Conservation (phyloP, 2,797 vertebrate species). For the Mycteria americana region DNA sequence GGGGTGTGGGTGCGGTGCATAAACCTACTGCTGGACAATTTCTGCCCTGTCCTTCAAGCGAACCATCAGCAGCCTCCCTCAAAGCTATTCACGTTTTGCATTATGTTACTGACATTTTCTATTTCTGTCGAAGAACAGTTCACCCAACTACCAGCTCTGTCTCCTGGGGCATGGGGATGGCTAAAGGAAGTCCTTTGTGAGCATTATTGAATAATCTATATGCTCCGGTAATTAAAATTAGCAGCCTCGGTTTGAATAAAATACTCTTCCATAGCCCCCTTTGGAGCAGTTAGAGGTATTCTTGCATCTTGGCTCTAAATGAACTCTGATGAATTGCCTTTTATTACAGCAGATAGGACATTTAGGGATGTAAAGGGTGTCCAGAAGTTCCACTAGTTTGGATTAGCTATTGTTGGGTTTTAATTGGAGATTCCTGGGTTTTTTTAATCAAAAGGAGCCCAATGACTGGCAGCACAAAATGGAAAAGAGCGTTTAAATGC, state of each 20-base stretch:
- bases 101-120: background rate
- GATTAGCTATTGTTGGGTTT: background rate
- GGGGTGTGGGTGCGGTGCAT: background rate
- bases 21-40: no score
- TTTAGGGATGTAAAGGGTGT: slow-evolving; percentile 48
- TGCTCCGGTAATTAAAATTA: slow-evolving; percentile 55
- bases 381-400: background rate
- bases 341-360: slow-evolving; percentile 32
- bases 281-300: slow-evolving; percentile 59
- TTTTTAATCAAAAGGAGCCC: background rate
- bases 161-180: background rate
- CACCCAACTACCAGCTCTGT: background rate
- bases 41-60: background rate
- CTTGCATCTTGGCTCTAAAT: slow-evolving; percentile 33
- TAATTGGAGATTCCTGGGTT: background rate
- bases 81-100: rapidly evolving
- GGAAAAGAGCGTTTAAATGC: background rate
- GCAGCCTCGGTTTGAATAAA: slow-evolving; percentile 48
- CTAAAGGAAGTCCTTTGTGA: slow-evolving; percentile 7
- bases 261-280: slow-evolving; percentile 41
- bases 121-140: background rate
- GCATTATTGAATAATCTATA: slow-evolving; percentile 37
- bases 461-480: background rate
- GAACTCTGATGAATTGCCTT: slow-evolving; percentile 51
- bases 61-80: background rate